phyloP scores from a whole-genome alignment of 2,888 invertebrate genomes.

The Euspilapteryx auroguttella region DNA sequence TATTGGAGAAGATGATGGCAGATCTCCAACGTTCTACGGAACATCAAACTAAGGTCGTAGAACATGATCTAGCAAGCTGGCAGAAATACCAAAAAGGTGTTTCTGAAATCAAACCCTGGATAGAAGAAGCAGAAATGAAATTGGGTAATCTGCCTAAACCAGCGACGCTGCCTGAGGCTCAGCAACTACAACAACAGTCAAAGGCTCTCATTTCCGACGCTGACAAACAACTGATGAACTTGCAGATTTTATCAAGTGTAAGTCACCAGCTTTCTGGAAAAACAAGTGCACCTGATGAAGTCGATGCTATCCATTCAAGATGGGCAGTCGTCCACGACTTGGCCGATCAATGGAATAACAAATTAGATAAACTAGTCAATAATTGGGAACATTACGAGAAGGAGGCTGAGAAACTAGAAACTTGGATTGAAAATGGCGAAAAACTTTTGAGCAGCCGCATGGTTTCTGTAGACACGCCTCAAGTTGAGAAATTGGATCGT shows the following conservation, averaged over 20 bases:
- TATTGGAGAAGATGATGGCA: conserved; percentile 75
- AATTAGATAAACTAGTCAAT: conserved; percentile 74
- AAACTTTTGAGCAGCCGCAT: conserved; percentile 61
- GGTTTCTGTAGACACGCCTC: conserved; percentile 67
- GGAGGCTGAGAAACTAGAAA: conserved; percentile 74
- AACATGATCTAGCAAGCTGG: conserved; percentile 82
- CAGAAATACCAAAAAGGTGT: conserved; percentile 80
- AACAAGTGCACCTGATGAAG: conserved; percentile 79
- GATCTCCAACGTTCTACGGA: conserved; percentile 76
- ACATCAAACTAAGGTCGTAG: conserved; percentile 73
- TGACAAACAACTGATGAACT: conserved; percentile 71
- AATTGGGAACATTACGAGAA: conserved; percentile 84
- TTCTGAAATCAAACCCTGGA: conserved; percentile 83
- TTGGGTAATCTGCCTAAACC: conserved; percentile 76
- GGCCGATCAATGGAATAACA: conserved; percentile 76
- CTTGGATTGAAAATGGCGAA: conserved; percentile 74
- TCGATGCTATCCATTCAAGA: conserved; percentile 80
- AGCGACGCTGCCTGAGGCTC: conserved; percentile 77
- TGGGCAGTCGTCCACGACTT: conserved; percentile 85
- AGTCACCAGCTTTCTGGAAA: conserved; percentile 76
- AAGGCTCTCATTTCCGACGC: conserved; percentile 76
- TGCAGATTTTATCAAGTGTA: conserved; percentile 73
- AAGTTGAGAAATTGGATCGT: conserved; percentile 74
- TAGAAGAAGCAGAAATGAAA: conserved; percentile 85
- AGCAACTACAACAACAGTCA: conserved; percentile 72